phyloP scores from a whole-genome alignment of 2,797 vertebrate species.

The Ctenopoma kingsleyae region DNA sequence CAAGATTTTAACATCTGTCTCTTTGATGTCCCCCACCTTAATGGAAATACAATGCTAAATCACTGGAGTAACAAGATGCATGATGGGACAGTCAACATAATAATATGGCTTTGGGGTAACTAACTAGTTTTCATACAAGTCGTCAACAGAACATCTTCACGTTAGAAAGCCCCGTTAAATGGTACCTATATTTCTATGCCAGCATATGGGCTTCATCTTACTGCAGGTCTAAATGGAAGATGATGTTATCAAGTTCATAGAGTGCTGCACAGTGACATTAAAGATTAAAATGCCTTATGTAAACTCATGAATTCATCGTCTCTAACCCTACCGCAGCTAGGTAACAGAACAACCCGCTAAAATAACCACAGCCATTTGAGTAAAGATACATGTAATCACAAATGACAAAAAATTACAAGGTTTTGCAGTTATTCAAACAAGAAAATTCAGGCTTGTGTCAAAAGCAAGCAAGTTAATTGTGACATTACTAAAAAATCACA shows the following conservation, averaged over 20 bases:
- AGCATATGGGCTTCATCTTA: constrained; percentile 19
- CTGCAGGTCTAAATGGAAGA: constrained; percentile 36
- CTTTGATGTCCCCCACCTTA: neutral
- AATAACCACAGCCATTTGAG: constrained; percentile 7
- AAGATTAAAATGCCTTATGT: constrained; percentile 67
- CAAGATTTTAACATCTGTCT: neutral
- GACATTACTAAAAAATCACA: constrained; percentile 53
- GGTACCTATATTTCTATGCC: constrained; percentile 1
- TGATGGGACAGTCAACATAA: neutral
- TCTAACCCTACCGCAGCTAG: constrained; percentile 39
- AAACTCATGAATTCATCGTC: constrained; percentile 54
- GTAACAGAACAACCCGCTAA: constrained; percentile 17
- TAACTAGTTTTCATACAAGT: neutral
- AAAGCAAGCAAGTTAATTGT: neutral
- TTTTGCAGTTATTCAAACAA: neutral
- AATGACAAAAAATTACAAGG: neutral
- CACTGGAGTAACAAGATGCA: neutral
- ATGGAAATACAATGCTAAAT: neutral
- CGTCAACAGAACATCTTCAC: neutral
- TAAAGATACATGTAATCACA: neutral
- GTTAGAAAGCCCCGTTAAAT: neutral
- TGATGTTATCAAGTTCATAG: constrained; percentile 49
- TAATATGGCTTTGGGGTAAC: neutral
- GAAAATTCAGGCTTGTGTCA: neutral
- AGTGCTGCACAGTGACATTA: constrained; percentile 40